Conservation (phyloP, 2,113 vertebrate species). For the Acanthochromis polyacanthus region DNA sequence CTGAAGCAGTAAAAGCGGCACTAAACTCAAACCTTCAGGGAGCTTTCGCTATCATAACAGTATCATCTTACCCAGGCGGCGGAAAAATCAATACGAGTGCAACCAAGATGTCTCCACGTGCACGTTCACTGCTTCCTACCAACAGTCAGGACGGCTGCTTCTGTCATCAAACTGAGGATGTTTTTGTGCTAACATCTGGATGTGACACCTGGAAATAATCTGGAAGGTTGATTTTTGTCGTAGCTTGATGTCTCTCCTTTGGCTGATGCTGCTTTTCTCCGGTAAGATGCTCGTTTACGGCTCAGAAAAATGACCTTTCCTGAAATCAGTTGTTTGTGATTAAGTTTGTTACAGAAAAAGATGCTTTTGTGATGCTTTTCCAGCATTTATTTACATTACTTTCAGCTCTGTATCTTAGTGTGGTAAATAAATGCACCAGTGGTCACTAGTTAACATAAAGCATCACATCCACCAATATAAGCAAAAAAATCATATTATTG, state of each 20-base stretch:
- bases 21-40: constrained; percentile 66
- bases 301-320: background rate
- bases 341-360: background rate
- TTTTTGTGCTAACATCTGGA: constrained; percentile 18
- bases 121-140: constrained; percentile 14
- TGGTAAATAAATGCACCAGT: too few relatives aligned
- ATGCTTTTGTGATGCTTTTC: too few relatives aligned
- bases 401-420: too few relatives aligned
- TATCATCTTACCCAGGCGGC: constrained; percentile 85
- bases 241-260: constrained; percentile 68
- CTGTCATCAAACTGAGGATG: constrained; percentile 32
- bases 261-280: constrained; percentile 74
- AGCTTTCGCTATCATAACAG: constrained; percentile 49
- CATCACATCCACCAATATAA: too few relatives aligned
- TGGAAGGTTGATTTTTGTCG: constrained; percentile 9
- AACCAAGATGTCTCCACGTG: constrained; percentile 59
- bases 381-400: too few relatives aligned
- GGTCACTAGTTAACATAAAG: too few relatives aligned
- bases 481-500: too few relatives aligned
- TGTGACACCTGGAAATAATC: constrained; percentile 17
- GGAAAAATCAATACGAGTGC: constrained; percentile 81
- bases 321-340: too few relatives aligned
- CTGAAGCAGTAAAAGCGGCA: constrained; percentile 22
- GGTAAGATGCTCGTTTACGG: constrained; percentile 73
- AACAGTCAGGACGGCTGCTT: background rate